Percentiles rank a stretch among this genome's conserved stretches.
These are phyloP conservation scores for Hypsopygia costalis DNA, from an alignment of 2,888 invertebrate genomes.

Conservation along the genomic window DNA sequence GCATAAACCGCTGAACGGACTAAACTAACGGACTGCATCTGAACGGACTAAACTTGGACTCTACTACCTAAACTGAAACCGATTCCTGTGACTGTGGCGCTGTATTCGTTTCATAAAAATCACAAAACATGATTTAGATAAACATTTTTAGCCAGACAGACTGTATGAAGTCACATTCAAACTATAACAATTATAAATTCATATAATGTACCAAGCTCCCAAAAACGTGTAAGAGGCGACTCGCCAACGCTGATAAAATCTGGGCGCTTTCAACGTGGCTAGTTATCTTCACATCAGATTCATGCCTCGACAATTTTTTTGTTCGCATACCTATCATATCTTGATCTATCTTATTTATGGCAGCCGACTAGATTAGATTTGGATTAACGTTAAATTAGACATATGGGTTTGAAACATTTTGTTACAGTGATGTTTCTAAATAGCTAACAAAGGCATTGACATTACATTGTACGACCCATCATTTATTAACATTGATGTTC, in stretches of 20 bases:
- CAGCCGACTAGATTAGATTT: conserved; percentile 39
- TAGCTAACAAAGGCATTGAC: neutral
- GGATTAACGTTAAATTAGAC: conserved; percentile 50
- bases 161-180: too few species aligned
- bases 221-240: conserved; percentile 64
- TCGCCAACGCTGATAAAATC: conserved; percentile 43
- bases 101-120: too few species aligned
- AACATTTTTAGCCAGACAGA: too few species aligned
- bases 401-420: conserved; percentile 34
- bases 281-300: conserved; percentile 54
- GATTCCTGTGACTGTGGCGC: too few species aligned
- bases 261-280: conserved; percentile 57
- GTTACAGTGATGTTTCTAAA: conserved; percentile 4
- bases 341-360: conserved; percentile 48
- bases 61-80: too few species aligned
- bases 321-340: conserved; percentile 41
- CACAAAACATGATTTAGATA: too few species aligned
- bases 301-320: conserved; percentile 47
- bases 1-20: too few species aligned
- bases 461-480: neutral
- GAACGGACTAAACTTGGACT: too few species aligned
- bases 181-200: conserved; percentile 59
- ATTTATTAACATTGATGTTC: too few species aligned
- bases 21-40: too few species aligned
- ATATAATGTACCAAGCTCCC: conserved; percentile 68